Conservation (phyloP, 1,140 invertebrate species). For the Microplitis demolitor region DNA sequence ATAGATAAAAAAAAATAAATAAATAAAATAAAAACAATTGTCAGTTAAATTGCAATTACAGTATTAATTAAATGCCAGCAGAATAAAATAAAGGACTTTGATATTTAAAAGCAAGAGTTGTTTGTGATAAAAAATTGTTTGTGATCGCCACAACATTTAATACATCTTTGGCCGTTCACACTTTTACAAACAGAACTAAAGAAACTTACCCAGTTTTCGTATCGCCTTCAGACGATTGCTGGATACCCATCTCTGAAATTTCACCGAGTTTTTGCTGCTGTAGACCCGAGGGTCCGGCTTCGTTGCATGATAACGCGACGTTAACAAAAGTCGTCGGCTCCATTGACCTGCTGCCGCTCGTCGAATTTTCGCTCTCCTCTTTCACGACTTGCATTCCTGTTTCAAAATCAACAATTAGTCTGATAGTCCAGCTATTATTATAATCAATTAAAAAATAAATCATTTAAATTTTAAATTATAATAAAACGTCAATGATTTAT, state of each 20-base stretch:
- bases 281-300: conserved; percentile 65
- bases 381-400: conserved; percentile 53
- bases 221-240: conserved; percentile 50
- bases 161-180: conserved; percentile 51
- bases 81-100: neutral
- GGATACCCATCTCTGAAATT: conserved; percentile 51
- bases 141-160: conserved; percentile 52
- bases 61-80: neutral
- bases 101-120: neutral
- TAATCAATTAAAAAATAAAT: neutral
- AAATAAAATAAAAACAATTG: neutral
- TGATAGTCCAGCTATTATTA: neutral
- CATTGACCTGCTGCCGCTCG: conserved; percentile 47
- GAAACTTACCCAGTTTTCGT: conserved; percentile 66
- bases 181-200: conserved; percentile 34
- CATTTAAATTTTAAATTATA: neutral
- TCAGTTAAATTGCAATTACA: neutral
- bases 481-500: conserved; percentile 8
- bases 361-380: conserved; percentile 56
- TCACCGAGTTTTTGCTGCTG: conserved; percentile 57
- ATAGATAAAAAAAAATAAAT: too few species aligned
- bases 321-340: conserved; percentile 60
- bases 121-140: conserved; percentile 34
- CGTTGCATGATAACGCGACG: conserved; percentile 59
- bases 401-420: too few species aligned